phyloP scores from a whole-genome alignment of 2,888 invertebrate genomes.

The Melieria picta region DNA sequence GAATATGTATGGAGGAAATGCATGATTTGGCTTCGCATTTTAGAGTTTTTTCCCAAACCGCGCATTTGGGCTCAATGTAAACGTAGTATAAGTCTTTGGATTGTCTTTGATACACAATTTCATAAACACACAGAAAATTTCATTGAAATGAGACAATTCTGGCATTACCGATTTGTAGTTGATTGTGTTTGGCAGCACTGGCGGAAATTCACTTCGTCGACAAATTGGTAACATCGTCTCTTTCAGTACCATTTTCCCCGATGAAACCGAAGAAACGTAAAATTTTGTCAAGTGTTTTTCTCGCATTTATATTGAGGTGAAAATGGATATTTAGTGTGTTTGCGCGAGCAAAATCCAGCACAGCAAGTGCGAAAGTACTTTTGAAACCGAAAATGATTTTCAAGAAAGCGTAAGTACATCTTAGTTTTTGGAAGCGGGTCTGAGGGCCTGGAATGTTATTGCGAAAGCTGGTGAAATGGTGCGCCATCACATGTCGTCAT shows the following conservation, averaged over 20 bases:
- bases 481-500: neutral
- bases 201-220: no score
- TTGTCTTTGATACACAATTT: no score
- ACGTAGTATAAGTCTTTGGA: no score
- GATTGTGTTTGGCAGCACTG: no score
- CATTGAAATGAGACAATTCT: no score
- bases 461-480: neutral
- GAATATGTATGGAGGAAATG: no score
- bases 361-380: conserved; percentile 60
- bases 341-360: conserved; percentile 59
- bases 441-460: conserved; percentile 9
- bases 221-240: conserved; percentile 3
- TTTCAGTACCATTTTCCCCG: conserved; percentile 52
- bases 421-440: conserved; percentile 8
- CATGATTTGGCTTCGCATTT: no score
- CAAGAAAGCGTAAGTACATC: conserved; percentile 56
- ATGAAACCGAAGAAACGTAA: conserved; percentile 63
- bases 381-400: conserved; percentile 57
- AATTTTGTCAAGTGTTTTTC: conserved; percentile 52
- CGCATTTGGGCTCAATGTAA: no score
- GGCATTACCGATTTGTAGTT: no score
- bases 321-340: conserved; percentile 79
- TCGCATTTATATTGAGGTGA: conserved; percentile 68
- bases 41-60: no score
- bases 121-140: no score